A percentile compares a stretch with the other conserved stretches of the same genome.
These are phyloP conservation scores for Pectinophora gossypiella DNA, from an alignment of 1,140 invertebrate genomes.

Conservation along the genomic window DNA sequence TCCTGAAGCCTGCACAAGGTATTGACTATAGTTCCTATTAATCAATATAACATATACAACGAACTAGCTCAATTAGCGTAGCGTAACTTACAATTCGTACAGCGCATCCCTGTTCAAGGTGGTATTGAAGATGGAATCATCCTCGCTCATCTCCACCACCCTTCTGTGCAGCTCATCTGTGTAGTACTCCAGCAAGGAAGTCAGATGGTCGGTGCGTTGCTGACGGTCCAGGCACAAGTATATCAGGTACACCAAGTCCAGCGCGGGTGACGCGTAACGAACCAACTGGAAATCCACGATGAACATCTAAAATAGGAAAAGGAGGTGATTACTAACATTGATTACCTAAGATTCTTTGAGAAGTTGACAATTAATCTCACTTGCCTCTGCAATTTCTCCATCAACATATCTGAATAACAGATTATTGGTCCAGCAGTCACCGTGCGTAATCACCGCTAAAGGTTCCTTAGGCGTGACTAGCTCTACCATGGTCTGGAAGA, in stretches of 20 bases:
- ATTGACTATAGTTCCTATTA: no score
- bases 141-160: slow-evolving; percentile 68
- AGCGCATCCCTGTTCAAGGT: slow-evolving; percentile 68
- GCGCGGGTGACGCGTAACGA: slow-evolving; percentile 80
- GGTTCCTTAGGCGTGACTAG: slow-evolving; percentile 78
- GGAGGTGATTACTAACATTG: not conserved
- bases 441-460: slow-evolving; percentile 82
- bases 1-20: slow-evolving; percentile 65
- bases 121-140: slow-evolving; percentile 60
- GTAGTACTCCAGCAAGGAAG: slow-evolving; percentile 77
- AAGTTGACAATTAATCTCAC: not conserved
- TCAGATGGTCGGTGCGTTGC: slow-evolving; percentile 76
- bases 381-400: slow-evolving; percentile 73
- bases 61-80: no score
- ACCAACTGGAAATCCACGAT: slow-evolving; percentile 83
- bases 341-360: no score
- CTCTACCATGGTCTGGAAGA: slow-evolving; percentile 82
- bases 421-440: slow-evolving; percentile 87
- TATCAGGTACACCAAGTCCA: slow-evolving; percentile 81
- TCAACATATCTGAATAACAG: slow-evolving; percentile 79
- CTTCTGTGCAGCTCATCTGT: slow-evolving; percentile 70
- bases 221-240: slow-evolving; percentile 80
- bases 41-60: no score
- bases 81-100: slow-evolving; percentile 77
- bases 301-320: slow-evolving; percentile 73